A percentile compares a stretch with the other conserved stretches of the same genome.
phyloP scores from a whole-genome alignment of 2,113 vertebrate species.

The Corydoras sp. region DNA sequence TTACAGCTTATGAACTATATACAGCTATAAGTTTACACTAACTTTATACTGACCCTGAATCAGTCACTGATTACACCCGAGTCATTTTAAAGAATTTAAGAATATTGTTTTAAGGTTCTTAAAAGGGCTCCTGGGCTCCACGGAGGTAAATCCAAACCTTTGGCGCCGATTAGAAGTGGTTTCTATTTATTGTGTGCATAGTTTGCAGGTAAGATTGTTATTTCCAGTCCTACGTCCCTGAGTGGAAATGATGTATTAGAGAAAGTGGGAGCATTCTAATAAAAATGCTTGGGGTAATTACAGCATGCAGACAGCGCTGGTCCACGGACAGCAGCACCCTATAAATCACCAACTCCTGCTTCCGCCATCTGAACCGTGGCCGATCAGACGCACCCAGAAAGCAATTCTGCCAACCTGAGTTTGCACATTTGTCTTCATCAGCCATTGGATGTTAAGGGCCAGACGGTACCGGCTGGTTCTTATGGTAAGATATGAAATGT shows the following conservation, averaged over 20 bases:
- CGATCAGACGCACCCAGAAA: conserved; percentile 70
- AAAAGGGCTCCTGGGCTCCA: no score
- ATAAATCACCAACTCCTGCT: conserved; percentile 72
- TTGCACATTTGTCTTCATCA: conserved; percentile 79
- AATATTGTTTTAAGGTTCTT: no score
- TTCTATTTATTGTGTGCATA: no score
- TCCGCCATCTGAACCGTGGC: conserved; percentile 66
- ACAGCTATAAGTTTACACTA: no score
- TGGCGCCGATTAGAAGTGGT: no score
- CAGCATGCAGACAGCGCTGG: conserved; percentile 66
- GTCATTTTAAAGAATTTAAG: no score
- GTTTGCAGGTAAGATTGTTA: no score
- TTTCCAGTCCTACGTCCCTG: background rate
- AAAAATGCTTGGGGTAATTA: conserved; percentile 69
- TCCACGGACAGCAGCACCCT: conserved; percentile 65
- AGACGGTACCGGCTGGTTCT: conserved; percentile 56
- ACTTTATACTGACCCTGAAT: no score
- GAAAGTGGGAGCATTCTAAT: conserved; percentile 66
- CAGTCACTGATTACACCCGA: no score
- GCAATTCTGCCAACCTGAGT: conserved; percentile 74
- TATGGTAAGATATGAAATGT: conserved; percentile 53
- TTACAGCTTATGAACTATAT: no score
- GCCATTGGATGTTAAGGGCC: conserved; percentile 63
- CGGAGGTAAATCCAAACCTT: no score
- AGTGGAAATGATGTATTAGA: conserved; percentile 57